phyloP scores from a whole-genome alignment of 2,113 vertebrate species.

The Callocephalon fimbriatum region DNA sequence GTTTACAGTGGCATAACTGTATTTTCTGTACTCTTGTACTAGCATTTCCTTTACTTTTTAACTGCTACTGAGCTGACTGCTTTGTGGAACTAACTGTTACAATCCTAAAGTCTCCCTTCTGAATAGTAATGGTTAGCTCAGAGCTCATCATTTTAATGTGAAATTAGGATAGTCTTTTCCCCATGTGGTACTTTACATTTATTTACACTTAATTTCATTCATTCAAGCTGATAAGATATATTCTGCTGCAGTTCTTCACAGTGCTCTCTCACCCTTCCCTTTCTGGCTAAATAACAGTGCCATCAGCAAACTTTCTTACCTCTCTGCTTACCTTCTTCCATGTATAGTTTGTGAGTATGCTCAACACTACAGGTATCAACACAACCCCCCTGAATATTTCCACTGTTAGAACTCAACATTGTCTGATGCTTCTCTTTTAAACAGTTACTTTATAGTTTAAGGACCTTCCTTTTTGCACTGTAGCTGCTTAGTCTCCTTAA shows the following conservation, averaged over 20 bases:
- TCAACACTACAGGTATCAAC: background rate
- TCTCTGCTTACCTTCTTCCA: background rate
- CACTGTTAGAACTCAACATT: background rate
- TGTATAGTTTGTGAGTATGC: background rate
- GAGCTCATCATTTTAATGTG: constrained; percentile 21
- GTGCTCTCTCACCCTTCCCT: background rate
- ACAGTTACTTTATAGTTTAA: background rate
- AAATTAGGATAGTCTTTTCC: constrained; percentile 42
- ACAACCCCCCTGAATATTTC: background rate
- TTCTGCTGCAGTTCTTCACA: background rate
- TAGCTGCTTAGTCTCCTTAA: background rate
- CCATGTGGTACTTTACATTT: constrained; percentile 1
- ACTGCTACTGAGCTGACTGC: background rate
- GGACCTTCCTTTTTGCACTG: background rate
- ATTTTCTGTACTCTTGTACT: background rate
- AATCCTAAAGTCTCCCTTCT: constrained; percentile 27
- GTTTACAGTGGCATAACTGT: background rate
- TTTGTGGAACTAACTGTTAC: background rate
- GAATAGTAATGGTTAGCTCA: constrained; percentile 18
- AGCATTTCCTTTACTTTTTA: constrained; percentile 5
- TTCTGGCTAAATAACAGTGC: background rate
- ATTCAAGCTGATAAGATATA: background rate
- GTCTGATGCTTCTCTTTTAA: background rate
- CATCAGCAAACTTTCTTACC: background rate
- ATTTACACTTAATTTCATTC: constrained; percentile 25